Evolutionary conservation across 2,888 invertebrate species (phyloP), one percentile per base, ranked within the genome.

Genomic region (Myopa testacea): DNA sequence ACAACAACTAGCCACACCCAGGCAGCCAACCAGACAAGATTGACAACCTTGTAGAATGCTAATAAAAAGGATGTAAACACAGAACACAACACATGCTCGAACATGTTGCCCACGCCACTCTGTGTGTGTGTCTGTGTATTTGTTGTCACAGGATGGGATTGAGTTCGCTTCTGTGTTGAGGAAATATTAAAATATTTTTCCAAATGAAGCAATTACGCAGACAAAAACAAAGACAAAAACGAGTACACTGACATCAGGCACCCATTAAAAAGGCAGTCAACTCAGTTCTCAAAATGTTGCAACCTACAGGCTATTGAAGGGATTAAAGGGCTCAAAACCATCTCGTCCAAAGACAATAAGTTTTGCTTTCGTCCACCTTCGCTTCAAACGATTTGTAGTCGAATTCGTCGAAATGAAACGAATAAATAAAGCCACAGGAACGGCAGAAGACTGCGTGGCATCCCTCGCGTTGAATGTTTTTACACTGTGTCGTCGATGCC

Each of bases 381-480:
- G 16, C 34, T 34, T n/a, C 50, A 80, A 85, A 84, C 86, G 85
- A 86, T 87, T 86, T 86, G 86, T 86, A 86, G 86, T 86, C 86
- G 84, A 86, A 86, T 86, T 86, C 85, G 82, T 83, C 85, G 84
- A 87, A 87, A 87, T 86, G 87, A 87, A 86, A 86, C 86, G 84
- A 85, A 86, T 87, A 86, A 87, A 87, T 87, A 86, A 85, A 85
- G 55, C 55, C 55, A 5, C 55, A n/a, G 16, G n/a, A n/a, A n/a
- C 8, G 16, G 4, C 55, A 5, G 16, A 6, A 55, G 55, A 10
- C 4, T 3, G 50, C 6, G 14, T 55, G 8, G 55, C 55, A n/a
- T n/a, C n/a, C n/a, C n/a, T n/a, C n/a, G n/a, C n/a, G n/a, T n/a
- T n/a, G n/a, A n/a, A n/a, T n/a, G n/a, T n/a, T n/a, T n/a, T n/a